Base-by-base conservation (phyloP, 2,113 vertebrate genomes). In the Todiramphus chloris region DNA sequence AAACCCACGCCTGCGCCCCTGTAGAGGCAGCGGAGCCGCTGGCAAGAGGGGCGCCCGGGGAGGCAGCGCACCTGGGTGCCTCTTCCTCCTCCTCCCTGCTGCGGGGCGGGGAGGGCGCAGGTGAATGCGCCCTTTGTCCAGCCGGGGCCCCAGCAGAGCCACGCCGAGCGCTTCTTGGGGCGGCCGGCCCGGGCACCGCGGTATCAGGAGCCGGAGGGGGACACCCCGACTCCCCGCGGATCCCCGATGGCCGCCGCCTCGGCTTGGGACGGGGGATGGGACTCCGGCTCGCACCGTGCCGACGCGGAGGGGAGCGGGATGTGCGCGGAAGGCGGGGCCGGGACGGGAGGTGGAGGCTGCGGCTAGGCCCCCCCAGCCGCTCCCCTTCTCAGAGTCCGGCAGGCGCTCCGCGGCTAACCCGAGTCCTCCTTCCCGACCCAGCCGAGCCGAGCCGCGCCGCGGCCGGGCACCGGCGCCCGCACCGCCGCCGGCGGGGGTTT, bases 71-170 rank as follows among this genome's bases (percentile, higher is more conserved):
- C 39, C 44, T 28, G 50, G 10, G 79, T 10, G 7, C 59, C 35
- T 44, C 37, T 24, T 20, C 35, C 25, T 83, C 39, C 27, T 73
- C 55, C 58, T 46, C 77, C 64, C 69, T 15, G 50, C 53, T 6
- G 60, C 51, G 10, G 27, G 75, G 58, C 18, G 25, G 87, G 70
- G 16, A 58, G 60, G 79, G 62, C 62, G 72, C 94, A 94, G 94
- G 90, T 94, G 94, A 91, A 87, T 4, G 63, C 28, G 76, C 92
- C 87, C 92, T 93, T 93, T 89, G 92, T 89, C 63, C 94, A 13
- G 72, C 60, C 79, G 11, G 28, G 35, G 41, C 20, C 66, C 21
- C 50, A 5, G 60, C 60, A 41, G n/a, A 69, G 11, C 35, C 60
- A 4, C 7, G 31, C 31, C 13, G 5, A 44, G 60, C 7, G 33